phyloP scores from a whole-genome alignment of 2,888 invertebrate genomes.

The Thyatira batis region DNA sequence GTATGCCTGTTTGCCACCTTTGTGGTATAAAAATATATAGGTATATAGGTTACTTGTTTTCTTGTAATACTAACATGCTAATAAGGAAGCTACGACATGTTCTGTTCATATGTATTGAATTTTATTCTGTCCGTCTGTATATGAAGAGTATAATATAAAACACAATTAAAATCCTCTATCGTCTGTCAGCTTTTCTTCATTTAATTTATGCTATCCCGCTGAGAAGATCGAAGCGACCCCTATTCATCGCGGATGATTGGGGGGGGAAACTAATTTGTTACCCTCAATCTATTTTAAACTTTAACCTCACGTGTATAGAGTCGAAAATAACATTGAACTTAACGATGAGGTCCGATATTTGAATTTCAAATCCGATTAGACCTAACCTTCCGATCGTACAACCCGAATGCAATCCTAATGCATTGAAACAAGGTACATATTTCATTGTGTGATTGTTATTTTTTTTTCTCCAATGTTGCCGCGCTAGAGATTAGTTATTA shows the following conservation, averaged over 20 bases:
- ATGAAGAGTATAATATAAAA: not conserved
- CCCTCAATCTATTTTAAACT: not conserved
- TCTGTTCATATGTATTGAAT: too few relatives aligned
- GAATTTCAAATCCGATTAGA: conserved; percentile 11
- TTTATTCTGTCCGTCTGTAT: too few relatives aligned
- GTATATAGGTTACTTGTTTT: too few relatives aligned
- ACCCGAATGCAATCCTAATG: not conserved
- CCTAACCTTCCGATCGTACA: not conserved
- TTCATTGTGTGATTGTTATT: not conserved
- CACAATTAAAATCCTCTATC: not conserved
- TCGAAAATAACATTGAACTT: not conserved
- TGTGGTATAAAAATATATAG: too few relatives aligned
- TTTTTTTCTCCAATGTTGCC: conserved; percentile 3
- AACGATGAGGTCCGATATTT: conserved; percentile 2
- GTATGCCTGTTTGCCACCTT: too few relatives aligned
- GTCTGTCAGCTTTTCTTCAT: not conserved
- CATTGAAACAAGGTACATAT: not conserved
- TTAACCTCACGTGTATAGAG: not conserved
- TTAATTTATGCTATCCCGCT: conserved; percentile 2
- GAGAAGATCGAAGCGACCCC: not conserved
- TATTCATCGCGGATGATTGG: not conserved
- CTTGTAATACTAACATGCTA: too few relatives aligned
- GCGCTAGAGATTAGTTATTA: conserved; percentile 21
- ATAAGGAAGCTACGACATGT: too few relatives aligned
- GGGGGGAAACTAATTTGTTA: conserved; percentile 3